Conservation (phyloP, 2,797 vertebrate species). For the Onychomys torridus region DNA sequence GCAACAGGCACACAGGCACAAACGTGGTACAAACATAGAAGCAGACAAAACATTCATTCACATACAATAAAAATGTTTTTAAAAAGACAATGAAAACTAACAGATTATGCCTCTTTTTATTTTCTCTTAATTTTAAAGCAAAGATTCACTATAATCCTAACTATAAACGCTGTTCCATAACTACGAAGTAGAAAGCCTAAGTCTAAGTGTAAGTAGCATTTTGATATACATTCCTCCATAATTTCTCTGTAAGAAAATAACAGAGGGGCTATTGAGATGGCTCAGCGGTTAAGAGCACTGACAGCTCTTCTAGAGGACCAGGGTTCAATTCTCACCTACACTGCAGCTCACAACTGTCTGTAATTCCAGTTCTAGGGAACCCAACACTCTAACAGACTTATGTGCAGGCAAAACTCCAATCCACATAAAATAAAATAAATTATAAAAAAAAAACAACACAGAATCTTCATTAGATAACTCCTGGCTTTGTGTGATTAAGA, state of each 20-base stretch:
- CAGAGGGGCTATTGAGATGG: neutral
- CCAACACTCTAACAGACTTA: neutral
- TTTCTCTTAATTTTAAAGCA: slow-evolving; percentile 41
- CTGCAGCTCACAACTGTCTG: neutral
- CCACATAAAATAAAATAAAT: neutral
- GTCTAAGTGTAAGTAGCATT: slow-evolving; percentile 27
- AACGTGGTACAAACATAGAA: neutral
- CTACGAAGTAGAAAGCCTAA: neutral
- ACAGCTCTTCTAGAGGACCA: neutral
- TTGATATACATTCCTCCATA: slow-evolving; percentile 31
- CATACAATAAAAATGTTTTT: neutral
- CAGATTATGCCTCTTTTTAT: neutral
- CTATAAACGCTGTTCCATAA: neutral
- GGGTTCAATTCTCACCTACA: neutral
- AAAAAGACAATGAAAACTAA: neutral
- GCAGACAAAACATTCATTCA: neutral
- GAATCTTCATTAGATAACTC: slow-evolving; percentile 29
- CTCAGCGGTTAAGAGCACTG: neutral
- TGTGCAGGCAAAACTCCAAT: neutral
- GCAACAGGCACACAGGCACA: neutral
- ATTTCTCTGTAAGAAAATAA: slow-evolving; percentile 39
- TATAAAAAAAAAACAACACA: neutral
- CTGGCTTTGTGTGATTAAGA: neutral
- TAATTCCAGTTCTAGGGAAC: neutral
- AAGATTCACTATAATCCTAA: neutral